These are phyloP conservation scores for Propithecus perrieri DNA, from an alignment of 2,797 vertebrate species.

Conservation along the genomic window DNA sequence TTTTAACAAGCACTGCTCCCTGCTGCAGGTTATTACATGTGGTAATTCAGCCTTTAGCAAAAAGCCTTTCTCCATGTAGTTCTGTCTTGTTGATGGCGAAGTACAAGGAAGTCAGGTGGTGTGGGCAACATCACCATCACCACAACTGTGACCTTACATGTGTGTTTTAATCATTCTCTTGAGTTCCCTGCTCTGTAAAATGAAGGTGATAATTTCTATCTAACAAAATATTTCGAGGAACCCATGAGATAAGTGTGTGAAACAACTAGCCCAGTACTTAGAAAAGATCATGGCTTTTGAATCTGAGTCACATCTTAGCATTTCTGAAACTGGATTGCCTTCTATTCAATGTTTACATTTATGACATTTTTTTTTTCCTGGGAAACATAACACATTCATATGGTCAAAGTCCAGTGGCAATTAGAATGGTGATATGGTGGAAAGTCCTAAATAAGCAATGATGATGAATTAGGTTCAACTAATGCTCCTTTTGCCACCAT, in stretches of 20 bases:
- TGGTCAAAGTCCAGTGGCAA: not conserved
- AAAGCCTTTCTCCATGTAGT: not conserved
- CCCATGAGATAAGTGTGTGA: not conserved
- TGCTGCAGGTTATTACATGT: fast-evolving
- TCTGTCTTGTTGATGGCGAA: too few relatives aligned
- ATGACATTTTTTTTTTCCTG: not conserved
- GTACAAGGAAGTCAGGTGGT: not conserved
- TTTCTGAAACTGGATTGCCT: not conserved
- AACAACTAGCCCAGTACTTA: fast-evolving
- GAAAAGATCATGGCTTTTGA: not conserved
- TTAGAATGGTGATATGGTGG: too few relatives aligned
- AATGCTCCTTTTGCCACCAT: fast-evolving
- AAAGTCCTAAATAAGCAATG: not conserved
- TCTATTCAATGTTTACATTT: not conserved
- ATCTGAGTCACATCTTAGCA: not conserved
- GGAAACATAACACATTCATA: not conserved
- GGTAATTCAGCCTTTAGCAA: not conserved
- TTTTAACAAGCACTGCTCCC: not conserved
- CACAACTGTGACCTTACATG: fast-evolving
- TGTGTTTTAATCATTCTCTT: not conserved
- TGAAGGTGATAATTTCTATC: not conserved
- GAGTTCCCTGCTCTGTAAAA: not conserved
- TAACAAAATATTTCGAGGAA: not conserved
- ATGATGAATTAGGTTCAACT: too few relatives aligned
- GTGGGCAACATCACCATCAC: too few relatives aligned